phyloP scores from a whole-genome alignment of 92 coral and sea anemone genomes.

The Zoanthus solanderi region DNA sequence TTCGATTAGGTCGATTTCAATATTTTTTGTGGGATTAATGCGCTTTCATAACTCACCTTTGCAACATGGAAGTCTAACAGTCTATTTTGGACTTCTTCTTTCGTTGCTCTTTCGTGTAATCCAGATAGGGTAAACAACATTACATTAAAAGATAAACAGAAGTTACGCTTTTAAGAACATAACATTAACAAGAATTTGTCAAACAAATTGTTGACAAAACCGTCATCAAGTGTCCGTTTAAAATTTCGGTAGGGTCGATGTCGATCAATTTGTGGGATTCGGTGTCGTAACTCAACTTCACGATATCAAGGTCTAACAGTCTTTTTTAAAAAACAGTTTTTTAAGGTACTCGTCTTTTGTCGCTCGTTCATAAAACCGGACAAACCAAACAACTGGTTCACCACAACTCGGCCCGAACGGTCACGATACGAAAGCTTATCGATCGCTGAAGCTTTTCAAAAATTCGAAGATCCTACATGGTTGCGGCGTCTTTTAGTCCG shows the following conservation, averaged over 20 bases:
- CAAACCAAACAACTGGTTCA: too few relatives aligned
- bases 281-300: too few relatives aligned
- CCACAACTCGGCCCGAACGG: too few relatives aligned
- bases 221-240: constrained; percentile 36
- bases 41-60: constrained; percentile 22
- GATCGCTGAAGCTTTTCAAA: too few relatives aligned
- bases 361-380: background rate
- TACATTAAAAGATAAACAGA: constrained; percentile 1
- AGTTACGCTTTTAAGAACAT: constrained; percentile 18
- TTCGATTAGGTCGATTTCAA: constrained; percentile 14
- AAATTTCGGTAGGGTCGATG: constrained; percentile 3
- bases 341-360: constrained; percentile 18
- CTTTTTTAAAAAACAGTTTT: background rate
- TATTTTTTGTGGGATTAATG: constrained; percentile 29
- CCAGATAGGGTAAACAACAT: background rate
- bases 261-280: too few relatives aligned
- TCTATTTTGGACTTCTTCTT: constrained; percentile 23
- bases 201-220: constrained; percentile 2
- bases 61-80: constrained; percentile 32
- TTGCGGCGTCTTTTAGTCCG: too few relatives aligned
- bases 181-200: background rate
- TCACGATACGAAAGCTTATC: too few relatives aligned
- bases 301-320: background rate
- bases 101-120: constrained; percentile 23
- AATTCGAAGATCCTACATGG: too few relatives aligned